Percentiles rank a stretch among this genome's conserved stretches.
Conservation (phyloP, 2,113 vertebrate species). For the Macquaria australasica region DNA sequence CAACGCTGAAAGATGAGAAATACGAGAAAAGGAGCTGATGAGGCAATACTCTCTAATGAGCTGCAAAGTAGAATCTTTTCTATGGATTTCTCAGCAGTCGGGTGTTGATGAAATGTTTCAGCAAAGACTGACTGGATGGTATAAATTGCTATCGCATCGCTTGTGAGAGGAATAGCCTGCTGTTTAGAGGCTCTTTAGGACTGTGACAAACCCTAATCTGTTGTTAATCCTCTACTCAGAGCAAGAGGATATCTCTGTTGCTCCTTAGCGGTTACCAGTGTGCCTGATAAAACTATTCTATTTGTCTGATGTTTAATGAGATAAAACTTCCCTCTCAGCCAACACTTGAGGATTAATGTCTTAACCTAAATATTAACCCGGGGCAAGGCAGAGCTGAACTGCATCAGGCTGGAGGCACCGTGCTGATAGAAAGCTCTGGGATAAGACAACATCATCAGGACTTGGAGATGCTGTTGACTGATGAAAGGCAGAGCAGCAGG, state of each 20-base stretch:
- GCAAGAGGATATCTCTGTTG: slow-evolving; percentile 56
- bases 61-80: slow-evolving; percentile 61
- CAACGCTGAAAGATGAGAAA: slow-evolving; percentile 63
- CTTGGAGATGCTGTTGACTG: not conserved
- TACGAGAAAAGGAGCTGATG: slow-evolving; percentile 75
- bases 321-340: slow-evolving; percentile 45
- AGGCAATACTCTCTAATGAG: slow-evolving; percentile 72
- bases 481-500: slow-evolving; percentile 19
- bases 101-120: slow-evolving; percentile 48
- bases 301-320: slow-evolving; percentile 62
- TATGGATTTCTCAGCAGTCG: slow-evolving; percentile 66
- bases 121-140: slow-evolving; percentile 19
- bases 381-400: not conserved
- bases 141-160: slow-evolving; percentile 26
- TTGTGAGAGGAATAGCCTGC: slow-evolving; percentile 40
- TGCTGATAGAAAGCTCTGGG: slow-evolving; percentile 13
- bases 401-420: slow-evolving; percentile 8
- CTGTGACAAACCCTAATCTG: slow-evolving; percentile 70
- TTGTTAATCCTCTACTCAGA: slow-evolving; percentile 69
- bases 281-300: slow-evolving; percentile 48
- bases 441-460: slow-evolving; percentile 37
- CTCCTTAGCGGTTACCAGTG: slow-evolving; percentile 39
- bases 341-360: slow-evolving; percentile 56
- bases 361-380: slow-evolving; percentile 35
- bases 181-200: slow-evolving; percentile 61